phyloP scores from a whole-genome alignment of 2,797 vertebrate species.

The Avahi laniger region DNA sequence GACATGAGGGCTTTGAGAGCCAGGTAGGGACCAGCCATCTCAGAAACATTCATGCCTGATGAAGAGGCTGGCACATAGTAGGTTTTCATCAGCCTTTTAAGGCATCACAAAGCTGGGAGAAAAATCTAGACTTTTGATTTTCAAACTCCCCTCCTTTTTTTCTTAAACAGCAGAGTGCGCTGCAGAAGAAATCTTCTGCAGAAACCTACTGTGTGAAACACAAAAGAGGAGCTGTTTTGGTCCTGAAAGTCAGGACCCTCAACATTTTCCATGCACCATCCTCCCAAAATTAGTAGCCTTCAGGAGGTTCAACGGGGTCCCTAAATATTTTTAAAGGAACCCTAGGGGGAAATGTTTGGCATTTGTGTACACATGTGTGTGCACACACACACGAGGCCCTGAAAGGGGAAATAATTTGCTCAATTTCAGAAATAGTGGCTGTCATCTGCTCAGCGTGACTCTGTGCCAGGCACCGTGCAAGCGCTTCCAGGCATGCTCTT shows the following conservation, averaged over 20 bases:
- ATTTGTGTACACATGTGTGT: rapidly evolving
- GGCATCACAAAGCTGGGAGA: neutral
- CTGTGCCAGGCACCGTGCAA: neutral
- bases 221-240: neutral
- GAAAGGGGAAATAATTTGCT: neutral
- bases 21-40: neutral
- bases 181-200: neutral
- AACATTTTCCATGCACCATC: rapidly evolving
- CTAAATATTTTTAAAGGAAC: neutral
- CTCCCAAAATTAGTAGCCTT: neutral
- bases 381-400: rapidly evolving
- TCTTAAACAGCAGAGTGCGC: neutral
- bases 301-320: neutral
- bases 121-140: neutral
- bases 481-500: rapidly evolving
- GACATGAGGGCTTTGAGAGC: neutral
- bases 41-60: neutral
- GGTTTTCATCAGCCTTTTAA: neutral
- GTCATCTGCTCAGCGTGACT: neutral
- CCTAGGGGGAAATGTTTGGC: neutral
- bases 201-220: neutral
- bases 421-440: neutral
- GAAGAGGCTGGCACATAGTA: neutral
- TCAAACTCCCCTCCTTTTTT: neutral
- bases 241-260: neutral